Conservation (phyloP, 35 echinoderm and acorn worm species). For the Lytechinus variegatus region DNA sequence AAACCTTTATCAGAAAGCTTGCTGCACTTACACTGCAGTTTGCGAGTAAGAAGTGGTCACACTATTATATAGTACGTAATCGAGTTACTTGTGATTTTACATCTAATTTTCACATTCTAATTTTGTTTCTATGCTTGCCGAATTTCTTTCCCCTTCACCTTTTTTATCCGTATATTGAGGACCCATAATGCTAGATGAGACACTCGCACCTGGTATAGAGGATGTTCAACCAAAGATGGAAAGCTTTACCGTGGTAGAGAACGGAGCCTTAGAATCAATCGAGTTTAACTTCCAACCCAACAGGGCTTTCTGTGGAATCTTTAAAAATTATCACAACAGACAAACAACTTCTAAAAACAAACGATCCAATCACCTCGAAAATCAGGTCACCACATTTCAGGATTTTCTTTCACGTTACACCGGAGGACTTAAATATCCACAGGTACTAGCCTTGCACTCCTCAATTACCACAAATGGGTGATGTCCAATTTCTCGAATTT, state of each 20-base stretch:
- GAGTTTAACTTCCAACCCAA: not conserved
- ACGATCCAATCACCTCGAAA: conserved; percentile 9
- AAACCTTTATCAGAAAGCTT: conserved; percentile 6
- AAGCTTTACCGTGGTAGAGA: not conserved
- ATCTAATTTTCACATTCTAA: not conserved
- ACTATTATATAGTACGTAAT: not conserved
- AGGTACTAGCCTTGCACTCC: not conserved
- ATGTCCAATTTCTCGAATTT: not conserved
- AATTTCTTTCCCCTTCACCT: no score
- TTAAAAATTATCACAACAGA: not conserved
- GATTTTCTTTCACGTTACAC: not conserved
- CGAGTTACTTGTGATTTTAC: not conserved
- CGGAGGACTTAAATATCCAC: not conserved
- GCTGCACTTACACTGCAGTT: not conserved
- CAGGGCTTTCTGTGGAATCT: not conserved
- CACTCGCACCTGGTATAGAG: not conserved
- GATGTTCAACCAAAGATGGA: conserved; percentile 11
- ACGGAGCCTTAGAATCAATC: not conserved
- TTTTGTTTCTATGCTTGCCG: not conserved
- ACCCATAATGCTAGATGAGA: not conserved
- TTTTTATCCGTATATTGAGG: no score
- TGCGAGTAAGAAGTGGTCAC: not conserved
- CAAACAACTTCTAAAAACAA: conserved; percentile 6
- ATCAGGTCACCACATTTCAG: not conserved
- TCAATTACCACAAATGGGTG: not conserved